Conservation (phyloP, 2,113 vertebrate species). For the Hippocampus abdominalis region DNA sequence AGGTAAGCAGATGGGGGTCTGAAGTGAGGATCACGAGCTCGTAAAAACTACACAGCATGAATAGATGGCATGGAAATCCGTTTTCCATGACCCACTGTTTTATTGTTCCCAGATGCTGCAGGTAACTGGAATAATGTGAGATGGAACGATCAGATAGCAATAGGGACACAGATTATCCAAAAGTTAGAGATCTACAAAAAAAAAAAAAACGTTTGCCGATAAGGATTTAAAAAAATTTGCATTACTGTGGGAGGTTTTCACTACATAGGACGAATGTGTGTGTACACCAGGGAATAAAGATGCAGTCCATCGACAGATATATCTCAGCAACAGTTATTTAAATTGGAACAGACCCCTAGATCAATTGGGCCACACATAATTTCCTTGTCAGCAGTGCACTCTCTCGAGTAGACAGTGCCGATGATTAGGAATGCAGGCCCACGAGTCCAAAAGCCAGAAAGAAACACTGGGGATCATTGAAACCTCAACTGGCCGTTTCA, state of each 20-base stretch:
- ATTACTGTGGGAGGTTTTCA: slow-evolving; percentile 43
- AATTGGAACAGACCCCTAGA: slow-evolving; percentile 43
- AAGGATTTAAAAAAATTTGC: slow-evolving; percentile 40
- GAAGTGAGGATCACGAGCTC: slow-evolving; percentile 46
- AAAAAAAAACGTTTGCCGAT: slow-evolving; percentile 26
- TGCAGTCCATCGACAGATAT: slow-evolving; percentile 23
- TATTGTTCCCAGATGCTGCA: slow-evolving; percentile 69
- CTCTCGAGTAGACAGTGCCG: slow-evolving; percentile 19
- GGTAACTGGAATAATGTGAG: slow-evolving; percentile 58
- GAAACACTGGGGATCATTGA: slow-evolving; percentile 16
- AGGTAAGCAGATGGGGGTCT: slow-evolving; percentile 47
- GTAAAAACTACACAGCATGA: slow-evolving; percentile 35
- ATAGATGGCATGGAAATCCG: slow-evolving; percentile 55
- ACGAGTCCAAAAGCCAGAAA: slow-evolving; percentile 4
- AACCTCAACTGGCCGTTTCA: slow-evolving; percentile 22
- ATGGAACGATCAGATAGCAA: slow-evolving; percentile 51
- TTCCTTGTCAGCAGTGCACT: slow-evolving; percentile 18
- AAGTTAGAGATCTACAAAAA: slow-evolving; percentile 17
- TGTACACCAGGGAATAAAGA: slow-evolving; percentile 22
- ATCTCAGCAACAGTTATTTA: slow-evolving; percentile 42
- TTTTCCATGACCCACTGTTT: slow-evolving; percentile 63
- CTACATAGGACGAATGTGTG: slow-evolving; percentile 20
- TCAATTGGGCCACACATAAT: slow-evolving; percentile 28
- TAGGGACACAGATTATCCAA: slow-evolving; percentile 53
- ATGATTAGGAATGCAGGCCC: slow-evolving; percentile 26